Conservation (phyloP, 2,113 vertebrate genomes). For the Paradoxurus hermaphroditus region DNA sequence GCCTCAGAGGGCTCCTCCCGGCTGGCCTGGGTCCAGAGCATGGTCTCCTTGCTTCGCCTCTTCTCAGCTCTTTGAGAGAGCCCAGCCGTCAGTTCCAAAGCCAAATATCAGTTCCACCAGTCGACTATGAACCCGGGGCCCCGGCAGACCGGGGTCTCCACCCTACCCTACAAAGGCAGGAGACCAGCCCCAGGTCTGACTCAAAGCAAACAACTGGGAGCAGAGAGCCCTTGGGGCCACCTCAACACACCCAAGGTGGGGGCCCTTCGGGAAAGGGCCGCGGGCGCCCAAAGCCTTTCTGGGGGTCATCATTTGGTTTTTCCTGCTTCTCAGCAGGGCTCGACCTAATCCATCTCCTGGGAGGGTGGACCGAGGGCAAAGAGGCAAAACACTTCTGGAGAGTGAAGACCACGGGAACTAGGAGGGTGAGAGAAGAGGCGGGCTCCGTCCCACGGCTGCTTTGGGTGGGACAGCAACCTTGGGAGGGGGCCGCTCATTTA, state of each 20-base stretch:
- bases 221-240: background rate
- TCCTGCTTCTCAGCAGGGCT: background rate
- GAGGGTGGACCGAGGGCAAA: background rate
- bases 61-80: background rate
- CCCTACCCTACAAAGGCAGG: background rate
- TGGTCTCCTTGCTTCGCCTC: background rate
- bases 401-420: background rate
- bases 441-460: background rate
- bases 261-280: background rate
- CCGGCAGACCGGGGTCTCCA: background rate
- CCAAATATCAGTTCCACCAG: background rate
- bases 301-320: background rate
- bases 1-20: background rate
- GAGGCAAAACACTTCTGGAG: no score
- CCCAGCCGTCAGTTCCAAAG: background rate
- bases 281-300: background rate
- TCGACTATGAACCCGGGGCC: background rate
- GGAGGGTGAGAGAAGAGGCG: background rate
- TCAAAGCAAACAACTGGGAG: constrained; percentile 46
- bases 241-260: background rate
- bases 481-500: background rate
- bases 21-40: background rate
- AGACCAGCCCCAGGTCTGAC: constrained; percentile 21
- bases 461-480: background rate
- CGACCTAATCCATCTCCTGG: background rate